Evolutionary conservation across 2,888 invertebrate genomes (phyloP), one percentile per base, ranked within the genome.

Genomic region (Protophormia terraenovae): DNA sequence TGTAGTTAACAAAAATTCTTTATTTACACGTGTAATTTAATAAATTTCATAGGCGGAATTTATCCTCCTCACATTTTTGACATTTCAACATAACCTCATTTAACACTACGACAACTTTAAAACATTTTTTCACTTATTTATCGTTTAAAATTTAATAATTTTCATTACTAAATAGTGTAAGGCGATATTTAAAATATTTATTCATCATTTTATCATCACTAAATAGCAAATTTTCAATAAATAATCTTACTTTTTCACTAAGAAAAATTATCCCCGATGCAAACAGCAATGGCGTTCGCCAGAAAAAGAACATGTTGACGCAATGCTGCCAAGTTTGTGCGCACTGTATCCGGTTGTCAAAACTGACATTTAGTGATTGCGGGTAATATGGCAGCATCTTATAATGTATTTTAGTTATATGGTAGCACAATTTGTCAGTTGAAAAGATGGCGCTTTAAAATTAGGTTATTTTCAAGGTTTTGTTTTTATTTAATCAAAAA

Each of bases 201-300:
- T 66, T 14, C 66, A 41, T 29, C 2, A 24, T 73, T 16, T 29
- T 45, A 53, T 41, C 19, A n/a, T 55, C 16, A 35, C 7, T 64
- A 60, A 27, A 16, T 16, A 55, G 0, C 24, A 53, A 72, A 50
- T 27, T 12, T 90, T 88, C 10, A 47, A 62, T 77, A 83, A 88
- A 87, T 86, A 86, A 88, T 84, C 92, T 92, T 92, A 92, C 92
- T 88, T 92, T 92, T 90, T 89, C 88, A 87, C 89, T 89, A 87
- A 89, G 89, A 89, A 90, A 89, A 90, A 89, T 89, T 87, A 87
- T 89, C 88, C 87, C 89, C 91, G 91, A 91, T 90, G 90, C 91
- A 90, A 90, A 90, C 90, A 88, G 91, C 89, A 90, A 91, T 91
- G 91, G 90, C 92, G 92, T 91, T 91, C 90, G 92, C 90, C 90